These are phyloP conservation scores for Chlamydotis undulata DNA, from an alignment of 2,113 vertebrate genomes.

Conservation along the genomic window DNA sequence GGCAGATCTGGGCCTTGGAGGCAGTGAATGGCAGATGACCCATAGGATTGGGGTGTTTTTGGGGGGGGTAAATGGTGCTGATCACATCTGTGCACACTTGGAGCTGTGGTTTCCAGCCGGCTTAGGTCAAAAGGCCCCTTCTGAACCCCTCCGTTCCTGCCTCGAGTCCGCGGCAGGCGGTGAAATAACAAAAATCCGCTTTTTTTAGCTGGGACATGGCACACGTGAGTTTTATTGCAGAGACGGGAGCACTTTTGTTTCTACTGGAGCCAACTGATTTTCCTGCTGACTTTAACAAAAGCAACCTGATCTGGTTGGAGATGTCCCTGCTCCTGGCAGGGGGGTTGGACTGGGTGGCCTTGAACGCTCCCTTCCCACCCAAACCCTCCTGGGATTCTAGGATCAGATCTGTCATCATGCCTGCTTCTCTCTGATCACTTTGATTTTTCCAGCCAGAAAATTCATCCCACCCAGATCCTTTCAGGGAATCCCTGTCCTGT, in stretches of 20 bases:
- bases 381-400: too few species aligned
- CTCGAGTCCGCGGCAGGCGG: fast-evolving
- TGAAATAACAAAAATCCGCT: neutral
- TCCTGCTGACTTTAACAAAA: neutral
- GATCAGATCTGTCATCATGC: neutral
- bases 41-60: neutral
- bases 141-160: neutral
- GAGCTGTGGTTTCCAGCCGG: neutral
- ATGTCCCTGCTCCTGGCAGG: too few species aligned
- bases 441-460: neutral
- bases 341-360: too few species aligned
- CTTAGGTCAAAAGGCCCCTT: neutral
- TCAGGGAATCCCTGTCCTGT: neutral
- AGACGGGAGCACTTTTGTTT: neutral
- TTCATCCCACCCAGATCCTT: neutral
- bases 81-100: fast-evolving
- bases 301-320: too few species aligned
- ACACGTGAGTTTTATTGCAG: neutral
- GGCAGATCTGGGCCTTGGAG: neutral
- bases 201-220: neutral
- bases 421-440: neutral
- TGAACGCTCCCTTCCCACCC: too few species aligned
- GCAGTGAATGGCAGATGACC: neutral
- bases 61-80: neutral
- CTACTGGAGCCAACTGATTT: neutral